Conservation (phyloP, 2,113 vertebrate genomes). For the Callospermophilus lateralis region DNA sequence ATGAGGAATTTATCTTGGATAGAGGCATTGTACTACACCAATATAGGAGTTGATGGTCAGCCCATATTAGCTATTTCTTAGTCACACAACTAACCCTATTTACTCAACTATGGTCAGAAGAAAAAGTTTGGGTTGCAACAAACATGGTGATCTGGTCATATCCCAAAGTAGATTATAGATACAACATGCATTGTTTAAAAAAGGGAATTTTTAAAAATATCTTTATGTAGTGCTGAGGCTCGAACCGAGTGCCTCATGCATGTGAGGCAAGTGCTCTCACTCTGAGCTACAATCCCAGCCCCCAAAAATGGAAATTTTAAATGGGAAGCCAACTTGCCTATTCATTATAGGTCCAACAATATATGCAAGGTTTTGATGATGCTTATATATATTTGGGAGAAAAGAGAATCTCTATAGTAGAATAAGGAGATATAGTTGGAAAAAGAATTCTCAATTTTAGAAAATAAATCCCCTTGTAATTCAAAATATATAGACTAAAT, state of each 20-base stretch:
- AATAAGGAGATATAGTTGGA: not conserved
- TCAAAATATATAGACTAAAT: constrained; percentile 61
- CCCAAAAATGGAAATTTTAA: not conserved
- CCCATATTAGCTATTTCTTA: not conserved
- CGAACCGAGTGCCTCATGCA: too few relatives aligned
- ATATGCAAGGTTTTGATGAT: not conserved
- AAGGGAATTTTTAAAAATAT: not conserved
- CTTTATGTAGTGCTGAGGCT: too few relatives aligned
- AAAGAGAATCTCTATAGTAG: not conserved
- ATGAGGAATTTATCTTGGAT: not conserved
- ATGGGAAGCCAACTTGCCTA: not conserved
- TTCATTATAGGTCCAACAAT: not conserved
- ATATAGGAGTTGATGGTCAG: not conserved
- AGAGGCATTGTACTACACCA: not conserved
- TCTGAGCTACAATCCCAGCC: too few relatives aligned
- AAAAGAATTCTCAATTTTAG: constrained; percentile 6
- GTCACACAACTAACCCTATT: not conserved
- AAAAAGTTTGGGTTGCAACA: not conserved
- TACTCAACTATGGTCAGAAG: not conserved
- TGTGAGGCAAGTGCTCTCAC: too few relatives aligned
- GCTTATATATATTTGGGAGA: not conserved
- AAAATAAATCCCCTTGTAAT: constrained; percentile 48
- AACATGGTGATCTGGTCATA: not conserved
- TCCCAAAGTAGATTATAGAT: not conserved
- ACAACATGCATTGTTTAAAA: not conserved